Conservation (phyloP, 1,140 invertebrate species). For the Drosophila pruinosa region DNA sequence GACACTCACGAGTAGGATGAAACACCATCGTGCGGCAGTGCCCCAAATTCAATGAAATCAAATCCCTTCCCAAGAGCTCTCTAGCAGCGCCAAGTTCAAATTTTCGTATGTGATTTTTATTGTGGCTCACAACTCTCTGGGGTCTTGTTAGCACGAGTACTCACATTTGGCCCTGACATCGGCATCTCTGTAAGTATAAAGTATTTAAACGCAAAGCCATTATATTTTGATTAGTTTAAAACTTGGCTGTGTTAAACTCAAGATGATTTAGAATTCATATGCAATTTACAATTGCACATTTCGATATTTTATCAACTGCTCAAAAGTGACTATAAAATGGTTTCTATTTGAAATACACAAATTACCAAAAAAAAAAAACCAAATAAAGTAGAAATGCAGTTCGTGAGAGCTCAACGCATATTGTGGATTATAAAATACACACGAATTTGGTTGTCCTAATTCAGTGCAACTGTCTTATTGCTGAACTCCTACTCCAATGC, state of each 20-base stretch:
- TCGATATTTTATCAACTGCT: no score
- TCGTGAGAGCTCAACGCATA: not conserved
- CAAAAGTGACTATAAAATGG: no score
- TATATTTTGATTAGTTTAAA: no score
- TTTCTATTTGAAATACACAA: no score
- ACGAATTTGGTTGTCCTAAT: not conserved
- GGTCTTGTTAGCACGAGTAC: conserved; percentile 64
- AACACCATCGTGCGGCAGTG: not conserved
- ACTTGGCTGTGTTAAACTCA: no score
- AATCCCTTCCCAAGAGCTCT: conserved; percentile 21
- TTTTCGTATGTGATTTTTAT: conserved; percentile 63
- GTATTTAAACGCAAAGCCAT: no score
- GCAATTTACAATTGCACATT: no score
- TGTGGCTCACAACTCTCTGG: conserved; percentile 47
- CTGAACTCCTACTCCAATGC: not conserved
- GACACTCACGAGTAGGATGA: conserved; percentile 1
- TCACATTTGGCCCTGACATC: conserved; percentile 18
- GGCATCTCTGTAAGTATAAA: no score
- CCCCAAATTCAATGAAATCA: conserved; percentile 47
- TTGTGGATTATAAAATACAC: not conserved
- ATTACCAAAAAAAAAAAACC: not conserved
- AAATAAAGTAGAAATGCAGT: not conserved
- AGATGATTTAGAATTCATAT: no score
- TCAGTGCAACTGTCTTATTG: not conserved
- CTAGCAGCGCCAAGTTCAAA: conserved; percentile 25